Percentiles rank a stretch among this genome's conserved stretches.
These are phyloP conservation scores for Erethizon dorsatum DNA, from an alignment of 2,797 vertebrate genomes.

Conservation along the genomic window DNA sequence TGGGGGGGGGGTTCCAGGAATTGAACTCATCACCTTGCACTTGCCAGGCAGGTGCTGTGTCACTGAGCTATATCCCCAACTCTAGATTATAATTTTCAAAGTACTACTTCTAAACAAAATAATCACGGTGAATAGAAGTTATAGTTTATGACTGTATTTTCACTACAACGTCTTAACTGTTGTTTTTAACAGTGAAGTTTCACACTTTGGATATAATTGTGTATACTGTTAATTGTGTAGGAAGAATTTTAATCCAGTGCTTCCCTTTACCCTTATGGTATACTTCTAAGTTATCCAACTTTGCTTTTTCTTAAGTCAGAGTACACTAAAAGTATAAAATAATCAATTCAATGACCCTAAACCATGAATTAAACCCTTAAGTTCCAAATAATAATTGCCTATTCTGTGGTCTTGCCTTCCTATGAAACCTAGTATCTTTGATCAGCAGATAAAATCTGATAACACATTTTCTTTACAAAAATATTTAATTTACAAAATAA, in stretches of 20 bases:
- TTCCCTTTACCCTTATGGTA: neutral
- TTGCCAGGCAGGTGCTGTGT: too few species aligned
- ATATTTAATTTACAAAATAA: constrained; percentile 1
- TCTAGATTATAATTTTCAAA: neutral
- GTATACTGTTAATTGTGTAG: neutral
- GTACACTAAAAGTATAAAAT: constrained; percentile 19
- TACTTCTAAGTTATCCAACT: constrained; percentile 33
- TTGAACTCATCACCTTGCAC: too few species aligned
- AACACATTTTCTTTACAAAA: constrained; percentile 53
- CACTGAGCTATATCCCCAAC: too few species aligned
- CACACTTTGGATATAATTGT: neutral
- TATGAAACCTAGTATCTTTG: constrained; percentile 26
- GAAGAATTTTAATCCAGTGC: neutral
- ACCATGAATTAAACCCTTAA: neutral
- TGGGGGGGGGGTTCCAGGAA: too few species aligned
- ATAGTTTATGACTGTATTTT: constrained; percentile 29
- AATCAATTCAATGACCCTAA: constrained; percentile 4
- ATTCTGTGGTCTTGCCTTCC: constrained; percentile 29
- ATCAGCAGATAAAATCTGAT: constrained; percentile 54
- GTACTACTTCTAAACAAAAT: neutral
- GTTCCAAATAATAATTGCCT: neutral
- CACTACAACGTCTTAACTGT: neutral
- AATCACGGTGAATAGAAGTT: constrained; percentile 35
- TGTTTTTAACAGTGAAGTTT: constrained; percentile 6
- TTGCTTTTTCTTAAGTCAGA: constrained; percentile 29